Conservation (phyloP, 2,113 vertebrate genomes). For the Saguinus midas region DNA sequence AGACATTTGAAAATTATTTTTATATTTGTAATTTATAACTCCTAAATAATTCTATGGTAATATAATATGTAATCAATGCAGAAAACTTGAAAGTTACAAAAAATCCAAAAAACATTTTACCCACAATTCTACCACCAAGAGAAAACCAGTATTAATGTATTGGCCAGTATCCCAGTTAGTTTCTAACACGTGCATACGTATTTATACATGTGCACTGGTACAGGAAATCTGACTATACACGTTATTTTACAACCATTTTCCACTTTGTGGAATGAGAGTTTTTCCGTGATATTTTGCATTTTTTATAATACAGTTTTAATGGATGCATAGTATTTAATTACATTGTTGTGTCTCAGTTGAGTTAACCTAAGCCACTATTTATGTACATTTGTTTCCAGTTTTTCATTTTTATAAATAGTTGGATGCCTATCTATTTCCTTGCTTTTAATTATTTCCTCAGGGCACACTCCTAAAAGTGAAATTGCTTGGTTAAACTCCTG, state of each 20-base stretch:
- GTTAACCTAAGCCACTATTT: neutral
- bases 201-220: neutral
- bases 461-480: neutral
- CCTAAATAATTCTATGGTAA: neutral
- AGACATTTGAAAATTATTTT: neutral
- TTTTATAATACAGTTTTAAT: conserved; percentile 1
- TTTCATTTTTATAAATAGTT: conserved; percentile 42
- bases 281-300: neutral
- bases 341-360: neutral
- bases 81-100: neutral
- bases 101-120: neutral
- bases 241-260: neutral
- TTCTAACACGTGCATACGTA: neutral
- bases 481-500: neutral
- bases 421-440: neutral
- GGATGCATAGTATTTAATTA: neutral
- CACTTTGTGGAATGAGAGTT: neutral
- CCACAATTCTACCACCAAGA: neutral
- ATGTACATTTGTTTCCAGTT: neutral
- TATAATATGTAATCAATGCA: neutral
- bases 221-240: neutral
- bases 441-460: conserved; percentile 45
- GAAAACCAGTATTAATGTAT: neutral
- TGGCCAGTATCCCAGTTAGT: neutral
- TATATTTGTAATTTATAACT: neutral